These are phyloP conservation scores for Monodelphis domestica DNA, from an alignment of 2,797 vertebrate genomes.

Conservation along the genomic window DNA sequence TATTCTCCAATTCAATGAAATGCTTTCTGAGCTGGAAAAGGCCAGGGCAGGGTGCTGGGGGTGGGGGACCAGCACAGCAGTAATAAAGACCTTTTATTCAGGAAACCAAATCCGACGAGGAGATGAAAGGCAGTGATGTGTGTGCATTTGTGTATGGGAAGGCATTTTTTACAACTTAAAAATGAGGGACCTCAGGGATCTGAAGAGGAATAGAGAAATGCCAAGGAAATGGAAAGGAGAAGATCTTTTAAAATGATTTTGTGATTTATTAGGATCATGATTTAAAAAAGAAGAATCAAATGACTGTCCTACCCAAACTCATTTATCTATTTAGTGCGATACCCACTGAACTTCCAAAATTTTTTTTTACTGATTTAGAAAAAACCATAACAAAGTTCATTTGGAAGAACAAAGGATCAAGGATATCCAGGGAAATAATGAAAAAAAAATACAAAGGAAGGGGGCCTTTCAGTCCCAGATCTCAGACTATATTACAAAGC, in stretches of 20 bases:
- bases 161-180: neutral
- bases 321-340: too few relatives aligned
- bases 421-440: too few relatives aligned
- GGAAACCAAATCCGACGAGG: constrained; percentile 60
- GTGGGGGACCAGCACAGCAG: constrained; percentile 30
- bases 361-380: too few relatives aligned
- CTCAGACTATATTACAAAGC: too few relatives aligned
- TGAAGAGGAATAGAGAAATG: neutral
- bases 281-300: too few relatives aligned
- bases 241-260: constrained; percentile 50
- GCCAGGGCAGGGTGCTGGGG: constrained; percentile 8
- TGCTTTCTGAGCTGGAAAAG: constrained; percentile 32
- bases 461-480: too few relatives aligned
- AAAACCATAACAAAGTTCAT: too few relatives aligned
- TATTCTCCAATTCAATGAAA: constrained; percentile 66
- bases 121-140: constrained; percentile 36
- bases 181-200: neutral
- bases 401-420: too few relatives aligned
- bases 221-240: constrained; percentile 47
- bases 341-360: too few relatives aligned
- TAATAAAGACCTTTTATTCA: constrained; percentile 53
- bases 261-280: constrained; percentile 59
- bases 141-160: neutral
- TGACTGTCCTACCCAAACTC: too few relatives aligned
- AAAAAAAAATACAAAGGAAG: too few relatives aligned